Conservation (phyloP, 2,113 vertebrate genomes). For the Lampris megalopsis region DNA sequence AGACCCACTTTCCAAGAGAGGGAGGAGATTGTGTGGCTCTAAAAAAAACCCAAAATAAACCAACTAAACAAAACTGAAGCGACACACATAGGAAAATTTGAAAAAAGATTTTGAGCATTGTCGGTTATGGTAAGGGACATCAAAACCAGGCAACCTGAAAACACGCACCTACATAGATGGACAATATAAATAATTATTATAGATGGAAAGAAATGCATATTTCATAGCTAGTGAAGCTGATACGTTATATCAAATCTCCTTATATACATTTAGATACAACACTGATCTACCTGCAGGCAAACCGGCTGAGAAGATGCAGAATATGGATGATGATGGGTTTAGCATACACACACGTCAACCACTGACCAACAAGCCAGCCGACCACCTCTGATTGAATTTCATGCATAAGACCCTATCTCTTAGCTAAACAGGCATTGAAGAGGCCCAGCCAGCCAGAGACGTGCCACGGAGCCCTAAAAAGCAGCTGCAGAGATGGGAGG, state of each 20-base stretch:
- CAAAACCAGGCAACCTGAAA: background rate
- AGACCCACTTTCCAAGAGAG: background rate
- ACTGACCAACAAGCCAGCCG: slow-evolving; percentile 50
- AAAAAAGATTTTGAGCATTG: background rate
- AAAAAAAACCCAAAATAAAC: background rate
- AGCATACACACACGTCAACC: slow-evolving; percentile 51
- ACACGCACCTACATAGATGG: background rate
- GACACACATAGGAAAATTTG: background rate
- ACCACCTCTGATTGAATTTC: slow-evolving; percentile 67
- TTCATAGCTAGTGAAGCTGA: slow-evolving; percentile 11
- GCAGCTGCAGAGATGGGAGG: slow-evolving; percentile 78
- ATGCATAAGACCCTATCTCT: slow-evolving; percentile 58
- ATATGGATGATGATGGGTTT: slow-evolving; percentile 43
- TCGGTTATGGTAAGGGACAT: background rate
- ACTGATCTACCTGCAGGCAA: slow-evolving; percentile 43
- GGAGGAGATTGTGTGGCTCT: background rate
- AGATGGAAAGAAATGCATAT: background rate
- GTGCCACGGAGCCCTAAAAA: slow-evolving; percentile 68
- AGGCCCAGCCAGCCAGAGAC: slow-evolving; percentile 46
- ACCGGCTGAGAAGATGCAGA: slow-evolving; percentile 40
- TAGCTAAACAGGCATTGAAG: slow-evolving; percentile 58
- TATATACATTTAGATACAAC: slow-evolving; percentile 46
- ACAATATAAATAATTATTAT: background rate
- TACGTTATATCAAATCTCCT: slow-evolving; percentile 12
- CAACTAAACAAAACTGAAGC: background rate